Evolutionary conservation across 2,888 invertebrate species (phyloP).

Genomic region (Dioctria linearis): DNA sequence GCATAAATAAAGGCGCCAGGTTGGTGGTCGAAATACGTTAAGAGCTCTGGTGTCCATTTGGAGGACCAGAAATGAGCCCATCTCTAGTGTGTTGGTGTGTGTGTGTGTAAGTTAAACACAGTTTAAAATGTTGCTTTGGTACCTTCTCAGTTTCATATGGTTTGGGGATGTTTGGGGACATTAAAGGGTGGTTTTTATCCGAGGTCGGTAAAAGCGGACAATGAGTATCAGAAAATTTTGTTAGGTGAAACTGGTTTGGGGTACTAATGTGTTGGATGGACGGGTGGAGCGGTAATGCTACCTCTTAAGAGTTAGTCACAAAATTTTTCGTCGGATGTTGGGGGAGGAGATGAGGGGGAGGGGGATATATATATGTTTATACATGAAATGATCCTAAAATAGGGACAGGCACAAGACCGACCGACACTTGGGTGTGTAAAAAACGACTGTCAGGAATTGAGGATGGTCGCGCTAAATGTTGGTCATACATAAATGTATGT

Average conservation of each 20-base stretch:
- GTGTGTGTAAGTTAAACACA: slow-evolving; percentile 45
- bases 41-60: slow-evolving; percentile 43
- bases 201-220: slow-evolving; percentile 12
- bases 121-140: slow-evolving; percentile 35
- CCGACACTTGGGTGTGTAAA: slow-evolving; percentile 23
- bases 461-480: slow-evolving; percentile 21
- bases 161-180: background rate
- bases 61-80: slow-evolving; percentile 45
- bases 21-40: slow-evolving; percentile 49
- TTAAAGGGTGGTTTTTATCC: background rate
- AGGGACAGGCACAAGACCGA: slow-evolving; percentile 1
- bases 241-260: background rate
- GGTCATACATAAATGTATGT: slow-evolving; percentile 4
- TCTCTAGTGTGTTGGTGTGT: background rate
- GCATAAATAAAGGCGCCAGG: slow-evolving; percentile 48
- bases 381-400: slow-evolving; percentile 40
- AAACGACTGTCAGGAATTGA: slow-evolving; percentile 44
- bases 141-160: slow-evolving; percentile 4
- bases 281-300: background rate
- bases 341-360: background rate
- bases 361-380: background rate
- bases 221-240: slow-evolving; percentile 22
- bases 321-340: background rate
- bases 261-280: background rate
- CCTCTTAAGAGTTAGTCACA: slow-evolving; percentile 1